These are phyloP conservation scores for Phalanger gymnotis DNA, from an alignment of 2,797 vertebrate species.

Conservation along the genomic window DNA sequence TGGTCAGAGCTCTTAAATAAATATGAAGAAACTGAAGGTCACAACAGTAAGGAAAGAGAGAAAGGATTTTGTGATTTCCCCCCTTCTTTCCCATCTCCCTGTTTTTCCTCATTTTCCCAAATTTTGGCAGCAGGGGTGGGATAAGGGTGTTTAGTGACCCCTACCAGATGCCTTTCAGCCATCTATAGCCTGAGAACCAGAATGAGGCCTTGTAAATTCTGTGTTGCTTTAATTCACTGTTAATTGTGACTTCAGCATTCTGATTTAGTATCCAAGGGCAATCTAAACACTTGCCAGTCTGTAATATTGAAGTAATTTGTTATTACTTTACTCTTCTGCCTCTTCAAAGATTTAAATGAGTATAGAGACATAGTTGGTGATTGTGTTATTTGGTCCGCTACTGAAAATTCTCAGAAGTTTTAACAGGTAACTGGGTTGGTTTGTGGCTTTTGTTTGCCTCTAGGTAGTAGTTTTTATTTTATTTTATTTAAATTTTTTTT, in stretches of 20 bases:
- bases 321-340: not conserved
- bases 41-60: not conserved
- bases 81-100: not conserved
- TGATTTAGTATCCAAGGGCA: not conserved
- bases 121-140: not conserved
- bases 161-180: not conserved
- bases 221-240: not conserved
- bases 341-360: conserved; percentile 13
- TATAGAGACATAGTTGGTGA: conserved; percentile 34
- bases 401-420: conserved; percentile 32
- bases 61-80: not conserved
- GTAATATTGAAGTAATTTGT: conserved; percentile 25
- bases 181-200: not conserved
- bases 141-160: not conserved
- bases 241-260: conserved; percentile 15
- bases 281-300: conserved; percentile 4
- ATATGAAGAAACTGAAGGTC: not conserved
- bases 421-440: conserved; percentile 6
- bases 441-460: conserved; percentile 37
- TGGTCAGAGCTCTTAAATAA: conserved; percentile 24
- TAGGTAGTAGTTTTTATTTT: conserved; percentile 36
- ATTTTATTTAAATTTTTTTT: conserved; percentile 43
- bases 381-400: conserved; percentile 35
- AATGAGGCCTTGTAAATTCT: not conserved
- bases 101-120: not conserved